Conservation (phyloP, 1,140 invertebrate genomes). For the Drosophila equinoxialis region DNA sequence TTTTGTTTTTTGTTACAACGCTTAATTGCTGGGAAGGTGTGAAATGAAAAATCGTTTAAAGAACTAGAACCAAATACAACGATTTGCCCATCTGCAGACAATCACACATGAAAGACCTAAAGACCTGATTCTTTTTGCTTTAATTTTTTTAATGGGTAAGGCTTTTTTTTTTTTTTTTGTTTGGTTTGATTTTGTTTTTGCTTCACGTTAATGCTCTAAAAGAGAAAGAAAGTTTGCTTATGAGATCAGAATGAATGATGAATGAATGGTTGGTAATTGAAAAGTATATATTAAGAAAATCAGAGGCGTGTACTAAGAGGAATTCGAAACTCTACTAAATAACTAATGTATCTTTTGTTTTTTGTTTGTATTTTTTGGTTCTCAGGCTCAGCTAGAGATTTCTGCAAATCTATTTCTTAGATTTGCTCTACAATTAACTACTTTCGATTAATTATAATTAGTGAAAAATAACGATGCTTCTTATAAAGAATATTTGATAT, state of each 20-base stretch:
- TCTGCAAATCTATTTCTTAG: no score
- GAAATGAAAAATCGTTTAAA: constrained; percentile 23
- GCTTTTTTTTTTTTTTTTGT: constrained; percentile 23
- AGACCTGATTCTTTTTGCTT: constrained; percentile 45
- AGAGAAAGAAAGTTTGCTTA: constrained; percentile 51
- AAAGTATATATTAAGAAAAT: not conserved
- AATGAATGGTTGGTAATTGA: constrained; percentile 3
- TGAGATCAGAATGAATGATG: constrained; percentile 11
- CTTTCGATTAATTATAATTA: no score
- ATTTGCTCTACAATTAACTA: no score
- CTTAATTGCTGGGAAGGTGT: constrained; percentile 15
- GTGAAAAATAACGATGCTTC: no score
- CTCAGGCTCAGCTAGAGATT: no score
- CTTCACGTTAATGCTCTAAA: constrained; percentile 28
- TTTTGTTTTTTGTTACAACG: constrained; percentile 32
- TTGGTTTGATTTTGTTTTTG: constrained; percentile 28
- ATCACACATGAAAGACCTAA: constrained; percentile 34
- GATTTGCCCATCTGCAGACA: constrained; percentile 25
- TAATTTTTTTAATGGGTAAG: constrained; percentile 33
- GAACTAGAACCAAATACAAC: constrained; percentile 18
- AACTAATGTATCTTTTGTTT: no score
- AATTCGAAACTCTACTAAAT: no score
- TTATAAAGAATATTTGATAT: not conserved
- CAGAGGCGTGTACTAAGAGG: not conserved
- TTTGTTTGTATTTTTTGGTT: no score